phyloP scores from a whole-genome alignment of 2,113 vertebrate species.

The Eudorcas thomsonii region DNA sequence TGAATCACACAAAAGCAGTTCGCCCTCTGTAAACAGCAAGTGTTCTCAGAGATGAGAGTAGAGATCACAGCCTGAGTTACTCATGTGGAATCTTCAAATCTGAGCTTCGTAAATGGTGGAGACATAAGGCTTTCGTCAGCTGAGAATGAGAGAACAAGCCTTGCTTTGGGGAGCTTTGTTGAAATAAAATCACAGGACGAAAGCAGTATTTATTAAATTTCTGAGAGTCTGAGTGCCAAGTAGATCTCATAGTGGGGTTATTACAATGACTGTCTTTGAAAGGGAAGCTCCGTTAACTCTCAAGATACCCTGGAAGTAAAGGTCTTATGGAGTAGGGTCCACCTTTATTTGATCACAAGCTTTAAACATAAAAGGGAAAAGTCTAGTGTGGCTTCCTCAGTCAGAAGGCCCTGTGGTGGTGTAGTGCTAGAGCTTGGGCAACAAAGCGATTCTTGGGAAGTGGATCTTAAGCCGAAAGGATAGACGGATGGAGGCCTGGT shows the following conservation, averaged over 20 bases:
- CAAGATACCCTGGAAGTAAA: background rate
- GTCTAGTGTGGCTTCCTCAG: background rate
- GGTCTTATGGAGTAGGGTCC: background rate
- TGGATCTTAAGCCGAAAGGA: background rate
- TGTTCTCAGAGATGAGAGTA: background rate
- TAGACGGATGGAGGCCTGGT: background rate
- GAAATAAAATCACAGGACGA: slow-evolving; percentile 2
- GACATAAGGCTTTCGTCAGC: background rate
- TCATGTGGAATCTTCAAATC: background rate
- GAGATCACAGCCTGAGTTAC: background rate
- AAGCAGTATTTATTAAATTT: background rate
- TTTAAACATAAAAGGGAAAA: background rate
- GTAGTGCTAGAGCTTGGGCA: background rate
- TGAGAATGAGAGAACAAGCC: background rate
- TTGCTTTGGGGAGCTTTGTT: background rate
- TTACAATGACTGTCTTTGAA: background rate
- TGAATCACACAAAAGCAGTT: slow-evolving; percentile 55
- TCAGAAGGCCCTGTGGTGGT: background rate
- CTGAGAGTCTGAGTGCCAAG: background rate
- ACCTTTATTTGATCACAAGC: background rate
- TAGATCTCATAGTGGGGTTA: background rate
- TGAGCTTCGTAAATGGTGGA: background rate
- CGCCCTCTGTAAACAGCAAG: slow-evolving; percentile 60
- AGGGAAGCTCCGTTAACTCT: background rate
- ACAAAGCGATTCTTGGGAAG: background rate